Conservation (phyloP, 2,113 vertebrate genomes). For the Sakesphorus luctuosus region DNA sequence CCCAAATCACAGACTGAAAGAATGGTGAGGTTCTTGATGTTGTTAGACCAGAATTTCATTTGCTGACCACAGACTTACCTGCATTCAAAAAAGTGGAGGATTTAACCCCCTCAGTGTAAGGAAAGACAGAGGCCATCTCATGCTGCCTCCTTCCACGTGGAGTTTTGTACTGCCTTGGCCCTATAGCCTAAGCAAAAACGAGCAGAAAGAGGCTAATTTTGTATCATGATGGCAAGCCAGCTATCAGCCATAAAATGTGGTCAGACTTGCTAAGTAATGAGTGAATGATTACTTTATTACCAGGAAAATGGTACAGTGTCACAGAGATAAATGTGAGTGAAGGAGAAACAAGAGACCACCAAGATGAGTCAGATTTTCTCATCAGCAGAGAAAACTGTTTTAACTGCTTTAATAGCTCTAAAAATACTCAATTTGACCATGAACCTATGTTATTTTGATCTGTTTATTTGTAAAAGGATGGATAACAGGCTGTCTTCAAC, state of each 20-base stretch:
- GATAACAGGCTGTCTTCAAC: conserved; percentile 39
- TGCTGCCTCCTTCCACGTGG: not conserved
- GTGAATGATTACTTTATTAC: conserved; percentile 18
- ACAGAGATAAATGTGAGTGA: not conserved
- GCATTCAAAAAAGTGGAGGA: not conserved
- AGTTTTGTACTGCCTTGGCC: not conserved
- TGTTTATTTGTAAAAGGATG: conserved; percentile 52
- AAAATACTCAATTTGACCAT: conserved; percentile 21
- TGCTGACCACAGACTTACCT: not conserved
- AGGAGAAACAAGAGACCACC: conserved; percentile 16
- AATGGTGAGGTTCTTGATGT: fast-evolving
- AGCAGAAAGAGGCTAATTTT: not conserved
- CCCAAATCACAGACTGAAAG: not conserved
- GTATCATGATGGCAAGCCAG: not conserved
- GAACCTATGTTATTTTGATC: not conserved
- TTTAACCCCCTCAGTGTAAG: not conserved
- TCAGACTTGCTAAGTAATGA: not conserved
- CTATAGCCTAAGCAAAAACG: not conserved
- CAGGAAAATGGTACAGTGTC: not conserved
- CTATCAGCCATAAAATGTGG: conserved; percentile 7
- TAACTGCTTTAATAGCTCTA: conserved; percentile 18
- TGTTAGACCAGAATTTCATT: not conserved
- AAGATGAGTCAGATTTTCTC: not conserved
- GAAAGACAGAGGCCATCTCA: not conserved
- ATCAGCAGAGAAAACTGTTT: not conserved